Evolutionary conservation across 2,113 vertebrate species (phyloP), one percentile per base, ranked within the genome.

Genomic region (Lamprologus tigripictilis): DNA sequence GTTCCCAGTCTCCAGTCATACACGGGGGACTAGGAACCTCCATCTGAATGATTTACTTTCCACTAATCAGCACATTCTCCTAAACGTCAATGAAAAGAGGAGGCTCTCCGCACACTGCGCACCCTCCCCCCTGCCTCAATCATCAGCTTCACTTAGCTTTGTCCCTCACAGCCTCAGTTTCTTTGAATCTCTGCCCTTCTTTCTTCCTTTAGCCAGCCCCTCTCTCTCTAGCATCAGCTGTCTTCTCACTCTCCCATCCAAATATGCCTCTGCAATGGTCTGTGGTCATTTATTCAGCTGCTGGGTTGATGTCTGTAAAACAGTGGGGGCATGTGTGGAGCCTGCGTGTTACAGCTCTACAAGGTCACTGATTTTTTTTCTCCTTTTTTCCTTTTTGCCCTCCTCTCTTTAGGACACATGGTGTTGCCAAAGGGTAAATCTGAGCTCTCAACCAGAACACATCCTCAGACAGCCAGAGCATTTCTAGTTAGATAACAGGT

Each of bases 231-330:
- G 17, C 13, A 63, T 81, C 54, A 81, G 79, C 68, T 85, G 68
- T 80, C 79, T 80, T 49, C 82, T 85, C 71, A 1, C 47, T 66
- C 55, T 23, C 73, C 16, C 66, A 33, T 57, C 28, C 47, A 55
- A 68, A 71, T 57, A 57, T 83, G 31, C 84, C 85, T 68, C 80
- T n/a, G 35, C 71, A 26, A 82, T 12, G 11, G 63, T 79, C 83
- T 83, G 88, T 57, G 92, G 61, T 85, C 93, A 93, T 93, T 93
- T 94, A 89, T 88, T 95, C 90, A 95, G 93, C 95, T 93, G 92
- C 86, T 85, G 81, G 85, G 90, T 89, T 91, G 90, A 90, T 90
- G 88, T 89, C 42, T 85, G 83, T 79, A 87, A 63, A 88, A 88
- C 91, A 85, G 80, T 16, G 84, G 86, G 94, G 86, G 91, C 86